phyloP scores from a whole-genome alignment of 2,113 vertebrate species.

The Echinops telfairi region DNA sequence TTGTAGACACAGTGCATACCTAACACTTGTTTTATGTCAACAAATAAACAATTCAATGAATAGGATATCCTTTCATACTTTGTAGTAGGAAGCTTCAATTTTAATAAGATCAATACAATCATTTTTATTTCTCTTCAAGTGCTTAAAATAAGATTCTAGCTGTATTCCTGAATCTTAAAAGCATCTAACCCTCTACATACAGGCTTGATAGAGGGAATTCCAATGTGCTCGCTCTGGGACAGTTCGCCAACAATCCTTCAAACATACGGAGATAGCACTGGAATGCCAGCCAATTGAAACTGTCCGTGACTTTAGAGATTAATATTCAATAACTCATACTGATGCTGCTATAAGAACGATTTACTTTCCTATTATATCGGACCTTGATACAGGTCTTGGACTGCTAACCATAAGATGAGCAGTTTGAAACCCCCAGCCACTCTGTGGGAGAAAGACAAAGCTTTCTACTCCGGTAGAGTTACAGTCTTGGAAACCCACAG shows the following conservation, averaged over 20 bases:
- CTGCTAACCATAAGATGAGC: too few species aligned
- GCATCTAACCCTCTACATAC: background rate
- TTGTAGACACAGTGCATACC: slow-evolving; percentile 50
- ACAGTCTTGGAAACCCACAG: too few species aligned
- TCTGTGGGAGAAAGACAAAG: too few species aligned
- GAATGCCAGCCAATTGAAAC: background rate
- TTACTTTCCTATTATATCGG: background rate
- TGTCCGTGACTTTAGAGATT: slow-evolving; percentile 2
- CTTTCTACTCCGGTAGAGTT: too few species aligned
- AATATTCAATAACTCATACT: background rate
- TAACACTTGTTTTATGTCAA: slow-evolving; percentile 72
- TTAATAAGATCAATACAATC: slow-evolving; percentile 72
- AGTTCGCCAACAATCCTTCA: background rate
- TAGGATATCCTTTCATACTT: slow-evolving; percentile 42
- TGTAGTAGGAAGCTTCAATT: slow-evolving; percentile 63
- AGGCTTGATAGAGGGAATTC: background rate
- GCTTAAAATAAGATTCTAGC: slow-evolving; percentile 67
- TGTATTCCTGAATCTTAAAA: slow-evolving; percentile 63
- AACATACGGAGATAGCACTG: background rate
- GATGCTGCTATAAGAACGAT: background rate
- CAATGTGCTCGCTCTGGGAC: background rate
- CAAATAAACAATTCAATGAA: slow-evolving; percentile 67
- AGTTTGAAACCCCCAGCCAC: too few species aligned
- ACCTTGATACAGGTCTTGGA: too few species aligned
- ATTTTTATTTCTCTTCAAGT: slow-evolving; percentile 67